Percentiles rank a stretch among this genome's conserved stretches.
phyloP scores from a whole-genome alignment of 2,113 vertebrate genomes.

The Rissa tridactyla region DNA sequence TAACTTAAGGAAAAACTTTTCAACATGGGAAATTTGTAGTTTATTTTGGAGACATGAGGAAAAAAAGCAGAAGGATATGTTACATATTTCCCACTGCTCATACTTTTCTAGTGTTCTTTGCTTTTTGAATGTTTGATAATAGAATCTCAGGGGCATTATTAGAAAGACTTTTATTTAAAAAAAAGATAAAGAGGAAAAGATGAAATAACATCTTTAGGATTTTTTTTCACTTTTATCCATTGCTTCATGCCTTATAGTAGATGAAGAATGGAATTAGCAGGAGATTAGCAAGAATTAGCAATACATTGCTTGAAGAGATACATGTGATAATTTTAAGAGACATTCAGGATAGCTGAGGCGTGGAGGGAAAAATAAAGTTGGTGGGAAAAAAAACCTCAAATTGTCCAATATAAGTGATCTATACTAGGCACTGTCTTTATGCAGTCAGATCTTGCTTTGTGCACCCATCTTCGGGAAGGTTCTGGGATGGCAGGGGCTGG shows the following conservation, averaged over 20 bases:
- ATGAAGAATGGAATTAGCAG: background rate
- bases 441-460: background rate
- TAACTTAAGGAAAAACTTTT: constrained; percentile 80
- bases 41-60: constrained; percentile 62
- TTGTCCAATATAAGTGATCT: background rate
- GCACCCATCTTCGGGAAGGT: background rate
- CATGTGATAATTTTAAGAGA: background rate
- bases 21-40: constrained; percentile 60
- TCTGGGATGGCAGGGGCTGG: background rate
- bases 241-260: background rate
- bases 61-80: constrained; percentile 34
- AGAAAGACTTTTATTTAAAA: background rate
- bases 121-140: constrained; percentile 36
- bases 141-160: background rate
- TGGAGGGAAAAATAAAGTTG: no score
- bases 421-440: background rate
- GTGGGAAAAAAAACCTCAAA: accelerated
- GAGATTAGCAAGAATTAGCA: background rate
- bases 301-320: background rate
- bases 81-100: constrained; percentile 54
- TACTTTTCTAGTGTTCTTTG: background rate
- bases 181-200: background rate
- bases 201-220: background rate
- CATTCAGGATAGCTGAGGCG: background rate
- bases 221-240: background rate